Evolutionary conservation across 2,113 vertebrate species (phyloP), one percentile per base, ranked within the genome.

Genomic region (Paraplagusia blochii): DNA sequence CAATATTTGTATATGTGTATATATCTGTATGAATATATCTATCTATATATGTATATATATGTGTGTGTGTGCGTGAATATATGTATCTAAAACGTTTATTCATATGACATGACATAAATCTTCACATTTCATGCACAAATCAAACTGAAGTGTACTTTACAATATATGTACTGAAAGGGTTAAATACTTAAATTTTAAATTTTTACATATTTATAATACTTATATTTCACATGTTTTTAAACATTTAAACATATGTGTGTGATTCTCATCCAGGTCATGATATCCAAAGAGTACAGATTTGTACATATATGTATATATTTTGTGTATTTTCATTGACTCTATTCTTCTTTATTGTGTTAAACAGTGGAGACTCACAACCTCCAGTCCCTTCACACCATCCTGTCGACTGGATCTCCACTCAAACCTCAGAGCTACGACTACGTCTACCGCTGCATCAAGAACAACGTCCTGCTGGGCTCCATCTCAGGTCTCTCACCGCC

Each of bases 351-450:
- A 40, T 4, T 49, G 9, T 16, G 17, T 1, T 85, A 38, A 2
- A 11, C 36, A 96, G 97, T 69, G 45, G 92, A 97, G 72, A 95
- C 95, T 0, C 93, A 99, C 85, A 94, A 86, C 36, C 93, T 98
- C 1, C 94, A 95, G 58, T 95, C 93, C 0, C 93, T 98, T 5
- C 97, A 93, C 85, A 98, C 91, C 11, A 92, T 99, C 65, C 89
- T 99, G 80, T 98, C 95, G 3, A 98, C 96, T 0, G 96, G 97
- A 38, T 98, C 97, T 1, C 94, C 94, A 0, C 92, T 99, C 63
- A 97, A 95, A 44, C 90, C 94, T 13, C 93, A 92, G 65, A 97
- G 95, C 87, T 99, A 96, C 0, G 95, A 98, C 19, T 98, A 98
- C 2, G 95, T 99, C 48, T 98, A 97, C 90, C 82, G 79, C 49